These are phyloP conservation scores for Hyles vespertilio DNA, from an alignment of 1,140 invertebrate species.

Conservation along the genomic window DNA sequence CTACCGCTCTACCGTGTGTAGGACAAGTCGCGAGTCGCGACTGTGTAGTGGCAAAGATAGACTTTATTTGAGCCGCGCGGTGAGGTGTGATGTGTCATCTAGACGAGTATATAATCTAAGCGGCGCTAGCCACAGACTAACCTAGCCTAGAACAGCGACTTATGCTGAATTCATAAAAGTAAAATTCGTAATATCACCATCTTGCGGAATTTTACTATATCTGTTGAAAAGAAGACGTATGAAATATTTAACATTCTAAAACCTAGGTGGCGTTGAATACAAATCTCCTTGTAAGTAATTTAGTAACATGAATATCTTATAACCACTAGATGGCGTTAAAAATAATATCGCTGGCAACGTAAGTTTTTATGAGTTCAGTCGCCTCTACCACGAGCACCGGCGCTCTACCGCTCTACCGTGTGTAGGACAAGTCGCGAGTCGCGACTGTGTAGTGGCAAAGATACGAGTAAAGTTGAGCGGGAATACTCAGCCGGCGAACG, in stretches of 20 bases:
- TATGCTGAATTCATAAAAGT: too few species aligned
- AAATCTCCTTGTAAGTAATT: not conserved
- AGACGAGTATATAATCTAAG: too few species aligned
- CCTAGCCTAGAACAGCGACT: too few species aligned
- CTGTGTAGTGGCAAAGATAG: constrained; percentile 37
- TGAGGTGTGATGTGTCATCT: too few species aligned
- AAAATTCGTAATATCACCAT: too few species aligned
- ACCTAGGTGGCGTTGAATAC: constrained; percentile 14
- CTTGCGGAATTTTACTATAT: too few species aligned
- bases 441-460: constrained; percentile 34
- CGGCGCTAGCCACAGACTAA: too few species aligned
- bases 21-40: constrained; percentile 1
- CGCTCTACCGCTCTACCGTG: constrained; percentile 25
- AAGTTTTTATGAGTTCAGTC: constrained; percentile 64
- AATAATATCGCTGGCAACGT: constrained; percentile 4
- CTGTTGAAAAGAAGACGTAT: too few species aligned
- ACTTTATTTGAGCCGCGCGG: too few species aligned
- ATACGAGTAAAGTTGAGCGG: constrained; percentile 46
- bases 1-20: constrained; percentile 20
- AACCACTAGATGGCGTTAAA: constrained; percentile 34
- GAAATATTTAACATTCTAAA: not conserved
- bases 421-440: not conserved
- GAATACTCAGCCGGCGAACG: constrained; percentile 64
- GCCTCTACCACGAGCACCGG: constrained; percentile 36
- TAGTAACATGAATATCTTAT: not conserved